Conservation (phyloP, 2,888 invertebrate genomes). For the Orthosia gothica region DNA sequence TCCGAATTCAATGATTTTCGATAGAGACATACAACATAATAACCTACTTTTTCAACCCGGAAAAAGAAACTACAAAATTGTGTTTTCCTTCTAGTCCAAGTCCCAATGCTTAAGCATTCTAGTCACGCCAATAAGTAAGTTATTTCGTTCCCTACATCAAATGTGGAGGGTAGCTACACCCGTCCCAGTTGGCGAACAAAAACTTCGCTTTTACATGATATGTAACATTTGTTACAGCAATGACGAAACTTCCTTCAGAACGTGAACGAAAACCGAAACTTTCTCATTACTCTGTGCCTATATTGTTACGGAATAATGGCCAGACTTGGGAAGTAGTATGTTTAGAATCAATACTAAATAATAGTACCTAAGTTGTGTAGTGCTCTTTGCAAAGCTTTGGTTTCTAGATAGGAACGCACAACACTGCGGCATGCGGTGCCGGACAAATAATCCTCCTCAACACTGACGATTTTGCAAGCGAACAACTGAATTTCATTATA, state of each 20-base stretch:
- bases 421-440: too few species aligned
- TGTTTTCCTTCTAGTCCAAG: slow-evolving; percentile 2
- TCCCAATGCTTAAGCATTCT: slow-evolving; percentile 23
- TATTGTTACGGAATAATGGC: slow-evolving; percentile 16
- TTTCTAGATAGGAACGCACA: too few species aligned
- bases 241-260: slow-evolving; percentile 23
- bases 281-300: slow-evolving; percentile 31
- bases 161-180: slow-evolving; percentile 15
- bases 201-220: slow-evolving; percentile 49
- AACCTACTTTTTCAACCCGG: slow-evolving; percentile 1
- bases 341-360: neutral
- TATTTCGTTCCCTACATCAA: slow-evolving; percentile 27
- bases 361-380: too few species aligned
- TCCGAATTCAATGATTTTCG: neutral
- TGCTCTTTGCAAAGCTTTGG: too few species aligned
- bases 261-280: slow-evolving; percentile 35
- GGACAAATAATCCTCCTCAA: too few species aligned
- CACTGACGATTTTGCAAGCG: too few species aligned
- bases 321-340: neutral
- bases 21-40: neutral
- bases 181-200: slow-evolving; percentile 20
- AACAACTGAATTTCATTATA: too few species aligned
- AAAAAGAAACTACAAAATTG: slow-evolving; percentile 30
- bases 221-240: slow-evolving; percentile 26
- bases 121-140: slow-evolving; percentile 47